Conservation (phyloP, 2,888 invertebrate species). For the Adelphocoris suturalis region DNA sequence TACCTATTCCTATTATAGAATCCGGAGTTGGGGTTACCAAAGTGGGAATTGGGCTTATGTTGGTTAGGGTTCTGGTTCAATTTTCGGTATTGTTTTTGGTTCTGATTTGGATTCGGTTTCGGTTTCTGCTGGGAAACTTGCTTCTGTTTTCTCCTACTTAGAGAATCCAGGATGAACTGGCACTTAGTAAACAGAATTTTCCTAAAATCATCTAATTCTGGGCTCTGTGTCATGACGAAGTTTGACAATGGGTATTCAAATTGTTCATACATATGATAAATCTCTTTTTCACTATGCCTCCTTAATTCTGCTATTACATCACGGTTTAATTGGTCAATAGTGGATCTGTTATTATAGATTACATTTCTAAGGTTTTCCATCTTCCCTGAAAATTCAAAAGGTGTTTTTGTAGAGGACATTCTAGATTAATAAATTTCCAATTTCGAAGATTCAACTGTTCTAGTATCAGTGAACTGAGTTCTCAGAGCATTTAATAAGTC, state of each 20-base stretch:
- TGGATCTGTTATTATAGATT: not conserved
- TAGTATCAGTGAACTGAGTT: not conserved
- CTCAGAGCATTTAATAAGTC: not conserved
- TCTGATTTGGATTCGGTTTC: no score
- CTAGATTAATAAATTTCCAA: not conserved
- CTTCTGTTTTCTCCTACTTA: no score
- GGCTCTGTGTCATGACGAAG: not conserved
- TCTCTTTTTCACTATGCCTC: not conserved
- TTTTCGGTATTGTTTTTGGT: no score
- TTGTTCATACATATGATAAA: not conserved
- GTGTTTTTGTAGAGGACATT: not conserved
- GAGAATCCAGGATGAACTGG: no score
- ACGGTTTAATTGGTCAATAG: not conserved
- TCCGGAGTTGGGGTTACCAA: no score
- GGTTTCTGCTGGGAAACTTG: no score
- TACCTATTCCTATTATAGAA: no score
- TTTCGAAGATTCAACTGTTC: not conserved
- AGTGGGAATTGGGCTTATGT: no score
- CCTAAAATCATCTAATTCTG: not conserved
- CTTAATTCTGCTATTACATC: not conserved
- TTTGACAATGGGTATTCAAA: not conserved
- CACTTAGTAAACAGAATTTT: conserved; percentile 3
- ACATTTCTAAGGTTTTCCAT: not conserved
- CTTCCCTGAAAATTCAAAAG: conserved; percentile 12
- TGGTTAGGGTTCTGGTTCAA: no score